These are phyloP conservation scores for Pilophorus perplexus DNA, from an alignment of 2,888 invertebrate genomes.

Conservation along the genomic window DNA sequence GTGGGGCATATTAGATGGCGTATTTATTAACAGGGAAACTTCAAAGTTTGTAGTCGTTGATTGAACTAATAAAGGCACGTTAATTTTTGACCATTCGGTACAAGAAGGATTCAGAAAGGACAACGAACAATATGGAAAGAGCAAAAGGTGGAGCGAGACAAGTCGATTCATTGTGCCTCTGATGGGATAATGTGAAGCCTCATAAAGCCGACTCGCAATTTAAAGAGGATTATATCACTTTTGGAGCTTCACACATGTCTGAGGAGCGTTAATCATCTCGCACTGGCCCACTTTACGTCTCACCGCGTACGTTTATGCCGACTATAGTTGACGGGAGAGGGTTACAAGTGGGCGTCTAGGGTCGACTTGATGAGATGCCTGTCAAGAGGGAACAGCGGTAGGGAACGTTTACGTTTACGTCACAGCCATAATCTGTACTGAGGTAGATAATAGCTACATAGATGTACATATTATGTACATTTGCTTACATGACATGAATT, in stretches of 20 bases:
- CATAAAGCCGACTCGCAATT: slow-evolving; percentile 1
- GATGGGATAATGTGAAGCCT: slow-evolving; percentile 11
- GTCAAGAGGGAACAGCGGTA: no score
- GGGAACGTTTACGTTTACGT: no score
- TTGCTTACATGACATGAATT: no score
- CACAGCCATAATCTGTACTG: no score
- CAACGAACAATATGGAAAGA: background rate
- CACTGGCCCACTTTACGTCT: slow-evolving; percentile 3
- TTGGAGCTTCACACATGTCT: slow-evolving; percentile 17
- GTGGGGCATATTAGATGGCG: no score
- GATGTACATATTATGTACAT: no score
- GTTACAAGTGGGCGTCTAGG: background rate
- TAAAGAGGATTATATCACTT: slow-evolving; percentile 12
- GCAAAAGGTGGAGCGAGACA: background rate
- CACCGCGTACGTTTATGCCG: background rate
- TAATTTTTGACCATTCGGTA: no score
- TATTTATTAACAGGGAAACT: no score
- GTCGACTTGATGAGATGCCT: no score
- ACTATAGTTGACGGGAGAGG: background rate
- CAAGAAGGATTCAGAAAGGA: background rate
- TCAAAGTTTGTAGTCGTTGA: no score
- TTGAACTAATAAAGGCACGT: no score
- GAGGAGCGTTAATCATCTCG: slow-evolving; percentile 11
- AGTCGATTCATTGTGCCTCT: background rate
- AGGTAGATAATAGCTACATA: no score